These are phyloP conservation scores for Ophion costatus DNA, from an alignment of 2,888 invertebrate genomes.

Conservation along the genomic window DNA sequence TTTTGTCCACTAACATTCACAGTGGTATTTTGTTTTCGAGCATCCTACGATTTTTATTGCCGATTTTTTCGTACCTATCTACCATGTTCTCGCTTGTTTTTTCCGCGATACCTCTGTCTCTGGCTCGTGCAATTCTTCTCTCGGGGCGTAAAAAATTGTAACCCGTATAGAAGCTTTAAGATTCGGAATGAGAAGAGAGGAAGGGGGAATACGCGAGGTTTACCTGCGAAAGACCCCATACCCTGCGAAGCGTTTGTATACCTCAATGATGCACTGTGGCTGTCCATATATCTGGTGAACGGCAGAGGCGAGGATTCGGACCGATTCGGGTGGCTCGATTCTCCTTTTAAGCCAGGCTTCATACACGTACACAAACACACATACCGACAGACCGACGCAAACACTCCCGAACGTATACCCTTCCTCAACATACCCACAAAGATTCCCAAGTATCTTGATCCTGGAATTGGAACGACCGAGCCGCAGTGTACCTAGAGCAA, in stretches of 20 bases:
- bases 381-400: background rate
- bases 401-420: background rate
- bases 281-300: slow-evolving; percentile 17
- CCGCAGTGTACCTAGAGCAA: slow-evolving; percentile 7
- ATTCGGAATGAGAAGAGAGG: slow-evolving; percentile 31
- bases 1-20: background rate
- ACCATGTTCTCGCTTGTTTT: background rate
- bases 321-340: slow-evolving; percentile 51
- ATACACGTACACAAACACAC: slow-evolving; percentile 29
- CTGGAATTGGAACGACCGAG: slow-evolving; percentile 51
- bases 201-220: background rate
- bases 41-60: background rate
- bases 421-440: background rate
- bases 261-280: slow-evolving; percentile 26
- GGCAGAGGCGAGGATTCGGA: slow-evolving; percentile 20
- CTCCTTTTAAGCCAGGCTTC: slow-evolving; percentile 47
- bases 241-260: slow-evolving; percentile 38
- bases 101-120: slow-evolving; percentile 3
- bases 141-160: slow-evolving; percentile 55
- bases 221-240: slow-evolving; percentile 23
- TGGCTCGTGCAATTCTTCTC: slow-evolving; percentile 29
- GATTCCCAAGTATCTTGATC: slow-evolving; percentile 30
- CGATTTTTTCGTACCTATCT: background rate
- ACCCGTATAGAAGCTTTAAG: slow-evolving; percentile 43
- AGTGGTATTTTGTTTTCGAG: background rate